Evolutionary conservation across 2,888 invertebrate species (phyloP).

Genomic region (Lottia scabra): DNA sequence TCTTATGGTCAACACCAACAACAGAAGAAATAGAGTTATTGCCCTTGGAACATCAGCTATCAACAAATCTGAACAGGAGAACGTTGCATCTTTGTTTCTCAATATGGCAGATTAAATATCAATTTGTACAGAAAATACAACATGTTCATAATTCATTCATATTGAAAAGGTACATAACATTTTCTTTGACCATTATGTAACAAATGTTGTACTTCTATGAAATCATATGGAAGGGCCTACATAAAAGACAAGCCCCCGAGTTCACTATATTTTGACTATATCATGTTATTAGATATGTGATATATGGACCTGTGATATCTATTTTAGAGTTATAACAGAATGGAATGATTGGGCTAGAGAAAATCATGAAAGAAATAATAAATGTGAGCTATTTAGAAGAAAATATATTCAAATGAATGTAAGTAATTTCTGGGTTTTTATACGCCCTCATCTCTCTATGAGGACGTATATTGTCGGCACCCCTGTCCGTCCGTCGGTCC

Average conservation of each 20-base stretch:
- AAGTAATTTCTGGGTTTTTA: too few relatives aligned
- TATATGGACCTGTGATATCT: background rate
- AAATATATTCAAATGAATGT: background rate
- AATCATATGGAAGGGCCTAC: too few relatives aligned
- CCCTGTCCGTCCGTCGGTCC: too few relatives aligned
- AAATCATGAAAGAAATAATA: slow-evolving; percentile 29
- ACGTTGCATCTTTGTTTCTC: slow-evolving; percentile 38
- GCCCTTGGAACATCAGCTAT: slow-evolving; percentile 44
- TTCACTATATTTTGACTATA: background rate
- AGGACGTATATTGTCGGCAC: too few relatives aligned
- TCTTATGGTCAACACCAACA: slow-evolving; percentile 53
- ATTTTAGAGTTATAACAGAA: slow-evolving; percentile 34
- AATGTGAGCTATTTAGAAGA: slow-evolving; percentile 32
- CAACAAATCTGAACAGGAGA: slow-evolving; percentile 36
- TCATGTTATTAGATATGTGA: too few relatives aligned
- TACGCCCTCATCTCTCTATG: too few relatives aligned
- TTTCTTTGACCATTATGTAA: background rate
- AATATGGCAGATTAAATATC: slow-evolving; percentile 42
- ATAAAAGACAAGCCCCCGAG: too few relatives aligned
- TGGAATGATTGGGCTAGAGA: slow-evolving; percentile 42
- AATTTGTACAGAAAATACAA: slow-evolving; percentile 21
- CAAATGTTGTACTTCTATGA: background rate
- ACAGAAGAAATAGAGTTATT: slow-evolving; percentile 45
- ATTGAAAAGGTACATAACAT: slow-evolving; percentile 34
- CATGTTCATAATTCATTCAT: slow-evolving; percentile 39